Evolutionary conservation across 2,888 invertebrate genomes (phyloP).

Genomic region (Hypena proboscidalis): DNA sequence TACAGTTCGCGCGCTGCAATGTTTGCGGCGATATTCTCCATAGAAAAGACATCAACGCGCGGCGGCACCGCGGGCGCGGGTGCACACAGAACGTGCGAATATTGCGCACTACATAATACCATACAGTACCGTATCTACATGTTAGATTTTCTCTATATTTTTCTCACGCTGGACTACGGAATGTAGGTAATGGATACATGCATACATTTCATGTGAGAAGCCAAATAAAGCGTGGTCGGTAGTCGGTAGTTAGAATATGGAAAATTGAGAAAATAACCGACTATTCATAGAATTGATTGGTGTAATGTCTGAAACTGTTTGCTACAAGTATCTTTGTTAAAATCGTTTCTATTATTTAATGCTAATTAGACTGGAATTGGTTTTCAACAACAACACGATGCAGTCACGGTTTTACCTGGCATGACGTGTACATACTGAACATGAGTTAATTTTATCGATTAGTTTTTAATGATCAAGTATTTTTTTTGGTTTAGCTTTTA

Average conservation of each 20-base stretch:
- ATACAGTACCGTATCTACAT: constrained; percentile 26
- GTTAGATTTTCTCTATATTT: constrained; percentile 41
- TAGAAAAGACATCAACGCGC: constrained; percentile 48
- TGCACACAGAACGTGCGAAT: constrained; percentile 42
- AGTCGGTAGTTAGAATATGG: constrained; percentile 22
- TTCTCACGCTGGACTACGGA: constrained; percentile 44
- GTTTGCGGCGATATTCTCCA: constrained; percentile 14
- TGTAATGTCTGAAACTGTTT: neutral
- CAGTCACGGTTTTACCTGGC: too few relatives aligned
- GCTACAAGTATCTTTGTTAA: too few relatives aligned
- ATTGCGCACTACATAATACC: constrained; percentile 35
- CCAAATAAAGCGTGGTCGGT: constrained; percentile 25
- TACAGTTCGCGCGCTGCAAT: constrained; percentile 12
- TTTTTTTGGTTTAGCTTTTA: too few relatives aligned
- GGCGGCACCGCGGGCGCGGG: constrained; percentile 32
- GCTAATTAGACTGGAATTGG: too few relatives aligned
- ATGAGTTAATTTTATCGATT: too few relatives aligned
- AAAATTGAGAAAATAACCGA: constrained; percentile 17
- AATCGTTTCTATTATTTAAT: too few relatives aligned
- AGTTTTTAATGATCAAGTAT: too few relatives aligned
- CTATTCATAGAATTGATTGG: constrained; percentile 14
- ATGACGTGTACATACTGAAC: too few relatives aligned
- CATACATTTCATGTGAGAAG: constrained; percentile 38
- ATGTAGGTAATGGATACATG: constrained; percentile 45
- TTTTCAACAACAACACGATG: too few relatives aligned